Conservation (phyloP, 1,140 invertebrate species). For the Drosophila carrolli region DNA sequence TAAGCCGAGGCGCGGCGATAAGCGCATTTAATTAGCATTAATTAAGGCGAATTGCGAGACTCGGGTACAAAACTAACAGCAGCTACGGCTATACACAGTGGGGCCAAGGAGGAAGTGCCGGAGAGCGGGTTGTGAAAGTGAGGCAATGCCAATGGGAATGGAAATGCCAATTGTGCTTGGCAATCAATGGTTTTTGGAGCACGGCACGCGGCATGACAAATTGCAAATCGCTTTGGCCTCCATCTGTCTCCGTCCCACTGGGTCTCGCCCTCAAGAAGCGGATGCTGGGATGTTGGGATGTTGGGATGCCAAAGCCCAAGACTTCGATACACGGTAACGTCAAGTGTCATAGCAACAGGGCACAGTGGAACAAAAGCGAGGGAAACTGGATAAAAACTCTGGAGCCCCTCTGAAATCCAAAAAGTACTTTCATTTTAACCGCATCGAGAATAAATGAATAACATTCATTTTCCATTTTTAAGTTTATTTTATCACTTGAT, state of each 20-base stretch:
- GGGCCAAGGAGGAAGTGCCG: background rate
- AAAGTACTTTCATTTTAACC: too few species aligned
- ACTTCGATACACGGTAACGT: slow-evolving; percentile 21
- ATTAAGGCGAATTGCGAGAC: slow-evolving; percentile 63
- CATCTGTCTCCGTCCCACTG: slow-evolving; percentile 5
- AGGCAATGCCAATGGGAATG: slow-evolving; percentile 35
- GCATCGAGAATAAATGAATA: too few species aligned
- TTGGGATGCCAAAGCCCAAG: background rate
- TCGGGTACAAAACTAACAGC: slow-evolving; percentile 40
- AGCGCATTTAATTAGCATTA: slow-evolving; percentile 76
- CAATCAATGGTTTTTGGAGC: slow-evolving; percentile 65
- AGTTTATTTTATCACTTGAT: too few species aligned
- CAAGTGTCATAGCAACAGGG: slow-evolving; percentile 48
- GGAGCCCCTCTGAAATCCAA: too few species aligned
- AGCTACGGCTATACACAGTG: slow-evolving; percentile 29
- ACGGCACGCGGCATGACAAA: slow-evolving; percentile 60
- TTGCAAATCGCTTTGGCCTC: slow-evolving; percentile 49
- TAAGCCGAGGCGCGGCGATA: slow-evolving; percentile 55
- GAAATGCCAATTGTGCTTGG: slow-evolving; percentile 53
- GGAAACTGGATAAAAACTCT: background rate
- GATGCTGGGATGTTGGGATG: slow-evolving; percentile 25
- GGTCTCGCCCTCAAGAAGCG: slow-evolving; percentile 41
- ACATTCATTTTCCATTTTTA: too few species aligned
- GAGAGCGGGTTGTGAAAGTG: slow-evolving; percentile 53
- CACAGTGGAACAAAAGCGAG: slow-evolving; percentile 4